phyloP scores from a whole-genome alignment of 2,888 invertebrate species.

The Leptinotarsa haldemani region DNA sequence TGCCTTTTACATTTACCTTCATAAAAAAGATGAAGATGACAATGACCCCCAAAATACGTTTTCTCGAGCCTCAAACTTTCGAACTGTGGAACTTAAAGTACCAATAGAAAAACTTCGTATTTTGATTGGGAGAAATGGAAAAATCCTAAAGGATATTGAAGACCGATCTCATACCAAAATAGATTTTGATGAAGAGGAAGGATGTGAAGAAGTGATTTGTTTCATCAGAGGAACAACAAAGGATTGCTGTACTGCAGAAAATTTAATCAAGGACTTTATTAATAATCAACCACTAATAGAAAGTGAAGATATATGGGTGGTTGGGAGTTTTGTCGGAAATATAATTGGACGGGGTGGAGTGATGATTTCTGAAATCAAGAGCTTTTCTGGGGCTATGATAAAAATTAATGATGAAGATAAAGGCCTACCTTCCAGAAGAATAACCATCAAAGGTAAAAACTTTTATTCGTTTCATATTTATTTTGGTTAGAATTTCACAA shows the following conservation, averaged over 20 bases:
- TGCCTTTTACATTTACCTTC: slow-evolving; percentile 76
- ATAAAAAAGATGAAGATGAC: slow-evolving; percentile 74
- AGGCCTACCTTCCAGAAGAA: slow-evolving; percentile 50
- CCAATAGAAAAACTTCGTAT: slow-evolving; percentile 74
- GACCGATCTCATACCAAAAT: slow-evolving; percentile 76
- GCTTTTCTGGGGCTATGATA: slow-evolving; percentile 79
- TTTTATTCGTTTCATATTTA: no score
- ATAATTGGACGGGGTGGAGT: slow-evolving; percentile 84
- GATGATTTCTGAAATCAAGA: slow-evolving; percentile 77
- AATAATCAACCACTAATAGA: slow-evolving; percentile 75
- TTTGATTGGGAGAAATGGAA: slow-evolving; percentile 80
- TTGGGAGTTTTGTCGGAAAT: slow-evolving; percentile 74
- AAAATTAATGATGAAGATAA: slow-evolving; percentile 65
- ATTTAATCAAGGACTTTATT: slow-evolving; percentile 76
- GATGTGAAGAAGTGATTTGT: slow-evolving; percentile 73
- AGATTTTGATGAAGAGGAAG: slow-evolving; percentile 69
- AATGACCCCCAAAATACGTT: slow-evolving; percentile 62
- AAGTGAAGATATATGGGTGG: slow-evolving; percentile 76
- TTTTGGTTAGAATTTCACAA: no score
- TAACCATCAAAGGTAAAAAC: slow-evolving; percentile 58
- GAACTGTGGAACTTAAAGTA: slow-evolving; percentile 71
- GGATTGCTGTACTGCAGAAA: slow-evolving; percentile 78
- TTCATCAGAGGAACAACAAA: slow-evolving; percentile 77
- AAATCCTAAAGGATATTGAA: slow-evolving; percentile 82
- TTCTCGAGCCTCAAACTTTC: slow-evolving; percentile 61